Base-by-base conservation (phyloP, 2,797 vertebrate genomes). In the Delichon dasypus region DNA sequence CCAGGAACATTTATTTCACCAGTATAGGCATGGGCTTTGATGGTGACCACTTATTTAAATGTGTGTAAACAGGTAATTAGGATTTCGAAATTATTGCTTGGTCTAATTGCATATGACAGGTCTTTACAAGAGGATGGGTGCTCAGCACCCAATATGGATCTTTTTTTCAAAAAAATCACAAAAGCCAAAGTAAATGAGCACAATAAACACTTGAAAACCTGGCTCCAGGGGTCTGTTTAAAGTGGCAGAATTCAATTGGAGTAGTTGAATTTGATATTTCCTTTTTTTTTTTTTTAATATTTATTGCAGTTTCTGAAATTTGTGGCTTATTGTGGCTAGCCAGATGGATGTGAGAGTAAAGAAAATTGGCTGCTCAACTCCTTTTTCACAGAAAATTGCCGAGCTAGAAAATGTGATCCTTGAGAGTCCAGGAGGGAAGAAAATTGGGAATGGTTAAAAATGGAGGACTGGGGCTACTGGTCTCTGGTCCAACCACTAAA, bases 291-390 rank as follows among this genome's bases (percentile, higher is more conserved):
- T 93, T 48, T 77, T 95, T 85, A 57, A 82, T 74, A 77, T 89
- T 88, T 76, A 80, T 77, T 81, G 65, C 23, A 65, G 15, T 93
- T 94, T 94, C 79, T 94, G 77, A 96, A 91, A 90, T 93, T 68
- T 94, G 57, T 82, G 93, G 57, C 83, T 90, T 77, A 71, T 51
- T 77, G 64, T 90, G 71, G 34, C 61, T 67, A 48, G 27, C 53
- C 67, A 78, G 48, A 76, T 79, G 74, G 53, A 68, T 61, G 30
- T 58, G 77, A 94, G 32, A 86, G 40, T 64, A 82, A 86, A 81
- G 45, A 76, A 84, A 88, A 90, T 23, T 60, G 64, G 32, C 36
- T 85, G 11, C 26, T 79, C 73, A 92, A 73, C 11, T 6, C 60
- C 17, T 82, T 91, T 92, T 7, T 60, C 53, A 65, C n/a, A 67